Percentiles rank a stretch among this genome's conserved stretches.
phyloP scores from a whole-genome alignment of 2,888 invertebrate species.

The Idaea biselata region DNA sequence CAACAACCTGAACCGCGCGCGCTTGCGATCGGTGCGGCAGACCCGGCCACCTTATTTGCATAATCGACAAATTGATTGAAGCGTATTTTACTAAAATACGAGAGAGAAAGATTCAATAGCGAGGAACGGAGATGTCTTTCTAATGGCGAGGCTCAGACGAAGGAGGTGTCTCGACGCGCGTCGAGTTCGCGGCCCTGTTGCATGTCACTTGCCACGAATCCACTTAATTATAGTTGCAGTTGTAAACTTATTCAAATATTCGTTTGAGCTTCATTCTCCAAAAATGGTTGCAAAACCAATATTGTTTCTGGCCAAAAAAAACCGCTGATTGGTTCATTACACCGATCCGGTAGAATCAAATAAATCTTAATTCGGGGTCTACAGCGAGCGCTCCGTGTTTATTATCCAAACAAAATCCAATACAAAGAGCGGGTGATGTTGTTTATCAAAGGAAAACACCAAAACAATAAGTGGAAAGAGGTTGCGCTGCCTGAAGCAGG shows the following conservation, averaged over 20 bases:
- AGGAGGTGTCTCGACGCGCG: too few relatives aligned
- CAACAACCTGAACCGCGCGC: not conserved
- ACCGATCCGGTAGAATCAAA: slow-evolving; percentile 29
- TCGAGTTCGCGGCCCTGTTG: slow-evolving; percentile 46
- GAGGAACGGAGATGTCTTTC: slow-evolving; percentile 57
- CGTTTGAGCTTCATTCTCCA: not conserved
- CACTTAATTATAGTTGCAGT: not conserved
- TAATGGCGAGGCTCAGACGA: slow-evolving; percentile 50
- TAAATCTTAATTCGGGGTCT: slow-evolving; percentile 31
- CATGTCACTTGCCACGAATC: slow-evolving; percentile 15
- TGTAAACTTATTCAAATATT: slow-evolving; percentile 5
- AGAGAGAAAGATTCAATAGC: slow-evolving; percentile 57
- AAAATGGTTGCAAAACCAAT: slow-evolving; percentile 5
- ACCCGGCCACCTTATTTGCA: slow-evolving; percentile 59
- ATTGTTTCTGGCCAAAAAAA: slow-evolving; percentile 8
- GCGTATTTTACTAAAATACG: slow-evolving; percentile 61
- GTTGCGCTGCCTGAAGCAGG: slow-evolving; percentile 21
- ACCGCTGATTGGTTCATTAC: slow-evolving; percentile 31
- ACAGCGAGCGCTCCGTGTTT: slow-evolving; percentile 25
- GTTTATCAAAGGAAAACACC: slow-evolving; percentile 55
- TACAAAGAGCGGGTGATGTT: slow-evolving; percentile 58
- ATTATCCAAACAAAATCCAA: slow-evolving; percentile 41
- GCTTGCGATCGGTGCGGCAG: slow-evolving; percentile 19
- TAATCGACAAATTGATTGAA: slow-evolving; percentile 77
- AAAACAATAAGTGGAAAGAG: slow-evolving; percentile 47